Evolutionary conservation across 2,113 vertebrate species (phyloP).

Genomic region (Alexandromys fortis): DNA sequence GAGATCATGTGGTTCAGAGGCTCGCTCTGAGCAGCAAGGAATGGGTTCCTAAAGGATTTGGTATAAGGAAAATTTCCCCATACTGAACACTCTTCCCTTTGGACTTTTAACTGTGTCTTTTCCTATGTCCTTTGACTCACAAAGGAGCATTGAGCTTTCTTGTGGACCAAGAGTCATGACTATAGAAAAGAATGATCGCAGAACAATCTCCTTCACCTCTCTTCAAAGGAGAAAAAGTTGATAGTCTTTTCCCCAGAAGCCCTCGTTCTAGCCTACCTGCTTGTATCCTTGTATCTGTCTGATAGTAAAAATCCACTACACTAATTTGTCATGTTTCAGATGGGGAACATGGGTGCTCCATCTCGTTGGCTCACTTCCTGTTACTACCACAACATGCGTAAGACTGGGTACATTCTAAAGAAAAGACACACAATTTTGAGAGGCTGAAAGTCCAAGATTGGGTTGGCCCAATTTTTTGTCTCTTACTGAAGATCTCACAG

Average conservation of each 20-base stretch:
- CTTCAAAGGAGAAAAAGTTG: not conserved
- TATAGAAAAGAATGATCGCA: not conserved
- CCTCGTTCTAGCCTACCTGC: not conserved
- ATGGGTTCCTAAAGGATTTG: not conserved
- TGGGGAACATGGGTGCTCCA: not conserved
- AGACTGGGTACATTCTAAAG: not conserved
- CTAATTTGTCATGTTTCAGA: not conserved
- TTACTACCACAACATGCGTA: not conserved
- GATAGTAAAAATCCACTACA: not conserved
- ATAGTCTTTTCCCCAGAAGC: not conserved
- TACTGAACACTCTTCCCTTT: not conserved
- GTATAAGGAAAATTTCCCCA: not conserved
- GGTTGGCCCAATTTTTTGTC: not conserved
- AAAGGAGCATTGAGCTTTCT: not conserved
- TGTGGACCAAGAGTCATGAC: not conserved
- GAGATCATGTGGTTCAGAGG: no score
- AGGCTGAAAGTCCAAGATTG: not conserved
- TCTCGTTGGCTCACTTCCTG: not conserved
- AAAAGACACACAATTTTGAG: no score
- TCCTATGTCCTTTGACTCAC: not conserved
- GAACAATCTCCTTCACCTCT: not conserved
- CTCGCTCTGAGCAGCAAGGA: not conserved
- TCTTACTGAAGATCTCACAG: not conserved
- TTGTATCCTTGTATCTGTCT: not conserved
- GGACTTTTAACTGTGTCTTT: not conserved